Evolutionary conservation across 2,797 vertebrate genomes (phyloP).

Genomic region (Crypturellus tataupa): DNA sequence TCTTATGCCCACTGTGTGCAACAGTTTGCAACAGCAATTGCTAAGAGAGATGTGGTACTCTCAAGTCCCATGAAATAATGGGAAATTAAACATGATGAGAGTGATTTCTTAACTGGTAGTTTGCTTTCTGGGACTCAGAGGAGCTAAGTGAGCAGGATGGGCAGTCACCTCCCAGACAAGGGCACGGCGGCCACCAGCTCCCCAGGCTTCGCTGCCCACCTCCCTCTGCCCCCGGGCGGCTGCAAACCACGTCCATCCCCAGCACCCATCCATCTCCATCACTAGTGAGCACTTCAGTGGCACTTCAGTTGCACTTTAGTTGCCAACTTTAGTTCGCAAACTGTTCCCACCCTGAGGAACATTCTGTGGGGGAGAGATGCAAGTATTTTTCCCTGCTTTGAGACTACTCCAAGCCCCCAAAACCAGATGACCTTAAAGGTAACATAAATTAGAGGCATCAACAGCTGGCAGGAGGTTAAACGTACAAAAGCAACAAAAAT

Average conservation of each 20-base stretch:
- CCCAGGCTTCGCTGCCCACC: not conserved
- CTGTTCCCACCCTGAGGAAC: not conserved
- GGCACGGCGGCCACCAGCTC: not conserved
- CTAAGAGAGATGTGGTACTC: not conserved
- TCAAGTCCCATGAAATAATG: not conserved
- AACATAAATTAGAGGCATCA: not conserved
- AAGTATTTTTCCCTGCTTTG: not conserved
- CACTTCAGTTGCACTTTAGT: too few species aligned
- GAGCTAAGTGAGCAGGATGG: not conserved
- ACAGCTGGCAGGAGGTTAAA: not conserved
- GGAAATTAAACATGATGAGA: not conserved
- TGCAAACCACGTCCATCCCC: rapidly evolving
- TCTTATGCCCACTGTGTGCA: not conserved
- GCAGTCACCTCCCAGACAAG: not conserved
- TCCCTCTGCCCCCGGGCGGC: not conserved
- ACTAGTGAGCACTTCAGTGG: not conserved
- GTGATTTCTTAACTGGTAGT: not conserved
- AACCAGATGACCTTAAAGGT: not conserved
- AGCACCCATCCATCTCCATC: not conserved
- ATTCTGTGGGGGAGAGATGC: not conserved
- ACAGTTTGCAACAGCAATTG: not conserved
- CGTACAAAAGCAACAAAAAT: not conserved
- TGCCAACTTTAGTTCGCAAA: not conserved
- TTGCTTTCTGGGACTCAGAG: not conserved
- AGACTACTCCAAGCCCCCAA: not conserved